Evolutionary conservation across 2,888 invertebrate genomes (phyloP), one percentile per base, ranked within the genome.

Genomic region (Notodonta dromedarius): DNA sequence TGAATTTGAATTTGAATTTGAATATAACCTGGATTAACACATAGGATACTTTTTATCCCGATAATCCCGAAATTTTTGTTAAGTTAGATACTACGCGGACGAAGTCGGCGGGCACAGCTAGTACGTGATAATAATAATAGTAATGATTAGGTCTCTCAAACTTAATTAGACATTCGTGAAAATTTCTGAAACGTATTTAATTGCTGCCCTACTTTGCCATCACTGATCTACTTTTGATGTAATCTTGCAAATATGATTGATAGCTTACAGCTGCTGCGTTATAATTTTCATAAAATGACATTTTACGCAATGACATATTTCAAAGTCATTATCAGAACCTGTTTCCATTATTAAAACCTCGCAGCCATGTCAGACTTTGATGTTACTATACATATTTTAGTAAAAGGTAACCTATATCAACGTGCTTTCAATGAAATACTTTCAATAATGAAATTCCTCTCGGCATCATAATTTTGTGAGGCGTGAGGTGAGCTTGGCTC

Each of bases 361-460:
- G 9, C 11, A 11, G 11, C 2, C 42, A 4, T 9, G 42, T 8
- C 8, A 42, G 3, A 8, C 42, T 11, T 9, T 9, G 42, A 32
- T 51, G 14, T 24, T 24, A 8, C 2, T 14, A 14, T 6, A 51
- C 16, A 50, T 50, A 16, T 50, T 50, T 11, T 12, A 16, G 51
- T 51, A 12, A 51, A 12, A 51, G 11, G 32, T 24, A 24, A 16
- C 74, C 73, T 73, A 68, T 63, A 66, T 63, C 62, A 62, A 46
- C 46, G n/a, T 2, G 57, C 65, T 63, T 65, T 65, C 73, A 82
- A 78, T 77, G 77, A 80, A 86, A 88, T 87, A 86, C 86, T 88
- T 86, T 85, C 80, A 83, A 85, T 90, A 88, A 90, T 90, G 84
- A 87, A 90, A 90, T 91, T 90, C 89, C 82, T 81, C 70, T 64